Evolutionary conservation across 2,797 vertebrate genomes (phyloP).

Genomic region (Scomberomorus guttatus): DNA sequence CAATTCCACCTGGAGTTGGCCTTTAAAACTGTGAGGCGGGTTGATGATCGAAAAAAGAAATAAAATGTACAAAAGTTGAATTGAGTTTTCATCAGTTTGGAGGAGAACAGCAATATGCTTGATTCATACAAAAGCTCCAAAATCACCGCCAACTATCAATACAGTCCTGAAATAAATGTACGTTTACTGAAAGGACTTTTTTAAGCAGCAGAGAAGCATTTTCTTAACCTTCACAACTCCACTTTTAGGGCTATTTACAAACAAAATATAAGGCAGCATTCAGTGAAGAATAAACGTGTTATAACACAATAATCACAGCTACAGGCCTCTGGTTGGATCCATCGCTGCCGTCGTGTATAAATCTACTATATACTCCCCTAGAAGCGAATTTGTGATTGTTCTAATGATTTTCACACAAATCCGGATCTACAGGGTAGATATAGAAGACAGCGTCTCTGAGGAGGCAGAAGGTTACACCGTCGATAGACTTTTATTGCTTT

Average conservation of each 20-base stretch:
- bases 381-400: constrained; percentile 99
- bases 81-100: constrained; percentile 14
- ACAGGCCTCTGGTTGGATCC: constrained; percentile 65
- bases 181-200: background rate
- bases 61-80: constrained; percentile 7
- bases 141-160: background rate
- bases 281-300: background rate
- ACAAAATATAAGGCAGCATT: constrained; percentile 8
- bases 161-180: background rate
- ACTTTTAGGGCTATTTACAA: background rate
- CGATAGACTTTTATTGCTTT: constrained; percentile 53
- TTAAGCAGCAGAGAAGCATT: too few species aligned
- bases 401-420: constrained; percentile 96
- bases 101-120: background rate
- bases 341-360: constrained; percentile 91
- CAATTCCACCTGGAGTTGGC: constrained; percentile 52
- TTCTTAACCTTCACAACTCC: too few species aligned
- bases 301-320: background rate
- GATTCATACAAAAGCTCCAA: background rate
- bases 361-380: constrained; percentile 99
- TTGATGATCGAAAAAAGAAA: constrained; percentile 30
- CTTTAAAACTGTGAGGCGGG: constrained; percentile 34
- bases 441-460: constrained; percentile 96
- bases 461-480: constrained; percentile 43
- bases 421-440: constrained; percentile 99